A percentile compares a stretch with the other conserved stretches of the same genome.
These are phyloP conservation scores for Xiphophorus birchmanni DNA, from an alignment of 2,797 vertebrate genomes.

Conservation along the genomic window DNA sequence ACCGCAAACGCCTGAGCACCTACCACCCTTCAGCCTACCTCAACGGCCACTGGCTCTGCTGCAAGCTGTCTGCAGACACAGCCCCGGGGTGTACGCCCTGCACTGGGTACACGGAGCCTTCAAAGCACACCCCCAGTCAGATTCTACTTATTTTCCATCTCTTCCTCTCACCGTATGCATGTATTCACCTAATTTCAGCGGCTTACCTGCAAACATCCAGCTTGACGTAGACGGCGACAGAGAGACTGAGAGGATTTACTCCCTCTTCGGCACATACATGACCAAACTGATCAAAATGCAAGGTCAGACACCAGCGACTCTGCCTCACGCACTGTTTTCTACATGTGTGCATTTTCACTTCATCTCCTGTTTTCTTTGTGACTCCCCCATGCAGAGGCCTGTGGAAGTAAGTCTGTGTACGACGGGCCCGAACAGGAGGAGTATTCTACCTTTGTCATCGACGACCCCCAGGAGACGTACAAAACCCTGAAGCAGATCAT, in stretches of 20 bases:
- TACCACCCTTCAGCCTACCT: slow-evolving; percentile 98
- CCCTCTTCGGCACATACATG: slow-evolving; percentile 93
- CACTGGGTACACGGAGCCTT: slow-evolving; percentile 84
- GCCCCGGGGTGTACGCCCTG: slow-evolving; percentile 93
- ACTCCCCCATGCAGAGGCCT: slow-evolving; percentile 85
- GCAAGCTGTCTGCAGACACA: slow-evolving; percentile 88
- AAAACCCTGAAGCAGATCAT: slow-evolving; percentile 92
- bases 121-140: background rate
- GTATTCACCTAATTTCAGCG: slow-evolving; percentile 74
- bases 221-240: slow-evolving; percentile 97
- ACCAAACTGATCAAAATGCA: slow-evolving; percentile 97
- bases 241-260: slow-evolving; percentile 97
- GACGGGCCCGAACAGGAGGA: slow-evolving; percentile 97
- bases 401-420: slow-evolving; percentile 96
- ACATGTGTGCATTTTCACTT: background rate
- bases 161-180: slow-evolving; percentile 18
- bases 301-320: slow-evolving; percentile 77
- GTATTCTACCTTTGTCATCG: slow-evolving; percentile 94
- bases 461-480: slow-evolving; percentile 96
- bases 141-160: slow-evolving; percentile 17
- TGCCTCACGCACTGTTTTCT: background rate
- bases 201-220: slow-evolving; percentile 97
- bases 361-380: background rate
- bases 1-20: slow-evolving; percentile 93
- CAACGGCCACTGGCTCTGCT: slow-evolving; percentile 98